phyloP scores from a whole-genome alignment of 2,113 vertebrate species.

The Machaerirhynchus nigripectus region DNA sequence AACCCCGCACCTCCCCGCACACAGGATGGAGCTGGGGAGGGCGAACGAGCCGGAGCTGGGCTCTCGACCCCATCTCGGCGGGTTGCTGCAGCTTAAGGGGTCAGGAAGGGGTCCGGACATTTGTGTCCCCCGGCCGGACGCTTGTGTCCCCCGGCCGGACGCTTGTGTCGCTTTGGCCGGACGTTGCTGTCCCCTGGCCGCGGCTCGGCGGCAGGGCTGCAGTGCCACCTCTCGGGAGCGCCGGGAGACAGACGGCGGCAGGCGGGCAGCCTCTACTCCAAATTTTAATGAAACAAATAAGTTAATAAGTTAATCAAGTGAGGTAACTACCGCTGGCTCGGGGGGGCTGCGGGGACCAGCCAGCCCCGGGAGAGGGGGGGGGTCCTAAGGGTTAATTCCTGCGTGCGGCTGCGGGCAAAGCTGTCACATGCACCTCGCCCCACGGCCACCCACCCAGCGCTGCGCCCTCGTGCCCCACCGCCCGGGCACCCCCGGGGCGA shows the following conservation, averaged over 20 bases:
- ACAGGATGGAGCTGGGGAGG: rapidly evolving
- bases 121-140: not conserved
- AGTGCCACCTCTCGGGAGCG: constrained; percentile 53
- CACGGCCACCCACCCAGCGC: not conserved
- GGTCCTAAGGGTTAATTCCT: not conserved
- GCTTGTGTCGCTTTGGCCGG: rapidly evolving
- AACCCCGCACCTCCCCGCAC: not conserved
- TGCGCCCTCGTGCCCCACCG: not conserved
- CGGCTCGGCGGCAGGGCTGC: not conserved
- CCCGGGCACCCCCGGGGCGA: not conserved
- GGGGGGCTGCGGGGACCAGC: constrained; percentile 58
- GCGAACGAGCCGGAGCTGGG: rapidly evolving
- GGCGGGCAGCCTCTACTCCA: constrained; percentile 74
- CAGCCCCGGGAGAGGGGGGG: constrained; percentile 20
- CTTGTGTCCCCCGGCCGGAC: too few relatives aligned
- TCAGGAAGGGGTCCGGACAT: not conserved
- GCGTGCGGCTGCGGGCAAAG: constrained; percentile 54
- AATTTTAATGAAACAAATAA: constrained; percentile 95
- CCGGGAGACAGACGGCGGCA: not conserved
- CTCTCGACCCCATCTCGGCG: rapidly evolving
- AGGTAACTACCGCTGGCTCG: constrained; percentile 79
- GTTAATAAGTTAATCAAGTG: constrained; percentile 94
- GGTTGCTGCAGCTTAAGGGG: rapidly evolving
- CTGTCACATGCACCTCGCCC: constrained; percentile 37
- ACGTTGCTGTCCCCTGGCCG: rapidly evolving